A percentile compares a stretch with the other conserved stretches of the same genome.
Conservation (phyloP, 2,113 vertebrate genomes). For the Sinocyclocheilus grahami region DNA sequence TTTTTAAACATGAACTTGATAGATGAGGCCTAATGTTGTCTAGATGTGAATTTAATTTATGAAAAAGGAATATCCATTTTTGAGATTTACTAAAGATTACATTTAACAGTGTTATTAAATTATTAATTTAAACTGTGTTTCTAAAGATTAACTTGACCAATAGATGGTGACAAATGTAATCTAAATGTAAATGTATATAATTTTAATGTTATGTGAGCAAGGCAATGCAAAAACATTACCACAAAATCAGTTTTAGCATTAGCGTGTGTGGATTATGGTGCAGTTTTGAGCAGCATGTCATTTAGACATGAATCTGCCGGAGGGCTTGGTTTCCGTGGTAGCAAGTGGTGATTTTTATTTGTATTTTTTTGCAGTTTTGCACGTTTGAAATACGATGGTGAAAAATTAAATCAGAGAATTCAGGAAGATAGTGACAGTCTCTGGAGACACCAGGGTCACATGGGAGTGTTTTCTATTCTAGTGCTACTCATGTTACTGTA, state of each 20-base stretch:
- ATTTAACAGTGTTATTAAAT: too few relatives aligned
- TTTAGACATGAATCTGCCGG: neutral
- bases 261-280: neutral
- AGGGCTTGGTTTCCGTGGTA: neutral
- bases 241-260: neutral
- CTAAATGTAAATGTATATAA: neutral
- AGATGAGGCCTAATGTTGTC: neutral
- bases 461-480: neutral
- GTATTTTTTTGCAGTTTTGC: constrained; percentile 21
- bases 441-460: constrained; percentile 29
- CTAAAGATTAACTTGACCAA: neutral
- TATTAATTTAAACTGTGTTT: neutral
- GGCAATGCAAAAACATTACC: neutral
- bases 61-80: neutral
- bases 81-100: too few relatives aligned
- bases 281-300: neutral
- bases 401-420: constrained; percentile 45
- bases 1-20: neutral
- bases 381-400: constrained; percentile 12
- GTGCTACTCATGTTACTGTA: neutral
- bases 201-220: neutral
- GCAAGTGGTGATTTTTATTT: constrained; percentile 15
- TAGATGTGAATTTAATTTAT: too few relatives aligned
- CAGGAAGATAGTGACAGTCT: constrained; percentile 21
- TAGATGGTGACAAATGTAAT: neutral